phyloP scores from a whole-genome alignment of 2,113 vertebrate species.

The Microcebus tavaratra region DNA sequence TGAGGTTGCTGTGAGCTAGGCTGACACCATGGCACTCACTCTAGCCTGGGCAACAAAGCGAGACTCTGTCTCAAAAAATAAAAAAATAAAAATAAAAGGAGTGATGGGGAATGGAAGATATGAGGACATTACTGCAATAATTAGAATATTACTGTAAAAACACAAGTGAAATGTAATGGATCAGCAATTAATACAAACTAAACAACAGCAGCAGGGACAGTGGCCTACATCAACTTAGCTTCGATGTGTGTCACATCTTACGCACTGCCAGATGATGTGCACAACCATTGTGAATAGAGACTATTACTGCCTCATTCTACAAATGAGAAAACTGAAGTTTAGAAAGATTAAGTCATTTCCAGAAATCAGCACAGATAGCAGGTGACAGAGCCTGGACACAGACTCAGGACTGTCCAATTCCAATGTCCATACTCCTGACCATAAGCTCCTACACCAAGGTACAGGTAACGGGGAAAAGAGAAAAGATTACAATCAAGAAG shows the following conservation, averaged over 20 bases:
- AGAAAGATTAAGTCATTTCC: neutral
- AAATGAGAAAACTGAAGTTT: conserved; percentile 30
- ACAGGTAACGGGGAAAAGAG: neutral
- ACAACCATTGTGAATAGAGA: neutral
- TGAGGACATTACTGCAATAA: neutral
- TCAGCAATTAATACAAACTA: neutral
- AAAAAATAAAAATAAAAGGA: neutral
- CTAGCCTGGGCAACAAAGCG: too few relatives aligned
- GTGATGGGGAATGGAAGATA: neutral
- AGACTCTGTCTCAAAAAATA: too few relatives aligned
- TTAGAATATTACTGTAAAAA: neutral
- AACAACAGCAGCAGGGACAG: neutral
- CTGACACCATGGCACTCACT: too few relatives aligned
- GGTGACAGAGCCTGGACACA: neutral
- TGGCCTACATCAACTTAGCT: neutral
- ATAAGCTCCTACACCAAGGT: neutral
- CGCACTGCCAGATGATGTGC: neutral
- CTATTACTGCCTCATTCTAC: neutral
- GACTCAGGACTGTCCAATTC: neutral
- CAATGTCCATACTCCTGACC: neutral
- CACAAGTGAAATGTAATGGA: neutral
- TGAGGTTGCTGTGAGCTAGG: too few relatives aligned
- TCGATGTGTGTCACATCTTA: neutral
- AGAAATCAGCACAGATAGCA: neutral
- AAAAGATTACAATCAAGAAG: conserved; percentile 29